Evolutionary conservation across 2,113 vertebrate species (phyloP).

Genomic region (Dascyllus trimaculatus): DNA sequence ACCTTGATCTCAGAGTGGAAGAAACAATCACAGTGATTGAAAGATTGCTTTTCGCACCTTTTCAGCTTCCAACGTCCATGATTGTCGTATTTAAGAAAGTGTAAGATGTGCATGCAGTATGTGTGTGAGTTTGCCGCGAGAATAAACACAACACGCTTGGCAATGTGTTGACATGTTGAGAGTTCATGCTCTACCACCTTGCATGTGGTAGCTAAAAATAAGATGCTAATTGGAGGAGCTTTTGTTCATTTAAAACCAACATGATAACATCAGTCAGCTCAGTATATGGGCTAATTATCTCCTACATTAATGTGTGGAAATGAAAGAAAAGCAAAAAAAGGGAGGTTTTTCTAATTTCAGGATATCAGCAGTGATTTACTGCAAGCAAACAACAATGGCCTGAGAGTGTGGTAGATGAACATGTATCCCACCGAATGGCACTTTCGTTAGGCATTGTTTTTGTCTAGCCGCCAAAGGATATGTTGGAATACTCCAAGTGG

Average conservation of each 20-base stretch:
- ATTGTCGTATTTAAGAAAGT: background rate
- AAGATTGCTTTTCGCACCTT: slow-evolving; percentile 26
- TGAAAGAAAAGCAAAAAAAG: background rate
- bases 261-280: background rate
- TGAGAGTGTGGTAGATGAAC: background rate
- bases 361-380: background rate
- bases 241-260: slow-evolving; percentile 19
- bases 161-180: slow-evolving; percentile 11
- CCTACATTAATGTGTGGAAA: slow-evolving; percentile 6
- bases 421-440: background rate
- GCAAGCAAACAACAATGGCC: background rate
- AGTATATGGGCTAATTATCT: background rate
- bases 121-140: background rate
- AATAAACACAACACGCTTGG: background rate
- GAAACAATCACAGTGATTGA: slow-evolving; percentile 20
- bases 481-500: no score
- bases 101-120: background rate
- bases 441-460: background rate
- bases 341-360: background rate
- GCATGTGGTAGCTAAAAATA: slow-evolving; percentile 27
- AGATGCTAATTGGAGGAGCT: slow-evolving; percentile 14
- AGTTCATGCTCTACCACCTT: background rate
- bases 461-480: no score
- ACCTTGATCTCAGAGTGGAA: slow-evolving; percentile 19
- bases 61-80: background rate